Base-by-base conservation (phyloP, 92 coral and sea anemone species). In the Epizoanthus stellaris region DNA sequence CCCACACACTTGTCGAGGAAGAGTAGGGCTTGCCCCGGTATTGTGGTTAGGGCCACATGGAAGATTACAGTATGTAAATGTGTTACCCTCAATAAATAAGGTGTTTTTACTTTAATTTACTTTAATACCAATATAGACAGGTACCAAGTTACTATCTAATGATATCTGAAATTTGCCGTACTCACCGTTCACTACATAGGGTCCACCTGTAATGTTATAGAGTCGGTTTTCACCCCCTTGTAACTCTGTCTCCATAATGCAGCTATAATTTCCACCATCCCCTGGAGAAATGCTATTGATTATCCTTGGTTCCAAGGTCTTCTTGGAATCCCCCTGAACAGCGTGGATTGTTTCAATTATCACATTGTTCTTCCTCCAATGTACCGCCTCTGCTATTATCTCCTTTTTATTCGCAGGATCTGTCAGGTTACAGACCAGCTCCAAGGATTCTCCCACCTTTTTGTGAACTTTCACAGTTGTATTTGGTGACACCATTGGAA, bases 131-230 rank as follows among this genome's bases (percentile, higher is more conserved):
- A 30, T 30, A 30, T 30, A 30, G 36, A 30, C 36, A 30, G 36
- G 36, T 54, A 9, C 10, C 59, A 54, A 14, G 59, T 54, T 61
- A 30, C 21, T 14, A 39, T 16, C 2, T 8, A 70, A 10, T 67
- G 4, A 67, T 19, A 16, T 13, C 9, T 36, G 39, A 14, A 42
- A 10, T 58, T 0, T 52, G 36, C 3, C 36, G 6, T 34, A 42
- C 82, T 62, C 8, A 77, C 82, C 64, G 49, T 61, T 61, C 4
- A 77, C 25, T n/a, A 77, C 49, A 40, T 60, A 77, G 7, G 82
- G 82, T 20, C 82, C 82, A 40, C 69, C 70, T 59, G 82, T 77
- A 47, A 77, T 65, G 21, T 77, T 77, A 39, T 17, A 60, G 14
- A 52, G 15, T 10, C 2, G 1, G 56, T 11, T 1, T 77, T 25